These are phyloP conservation scores for Eciton burchellii DNA, from an alignment of 1,140 invertebrate species.

Conservation along the genomic window DNA sequence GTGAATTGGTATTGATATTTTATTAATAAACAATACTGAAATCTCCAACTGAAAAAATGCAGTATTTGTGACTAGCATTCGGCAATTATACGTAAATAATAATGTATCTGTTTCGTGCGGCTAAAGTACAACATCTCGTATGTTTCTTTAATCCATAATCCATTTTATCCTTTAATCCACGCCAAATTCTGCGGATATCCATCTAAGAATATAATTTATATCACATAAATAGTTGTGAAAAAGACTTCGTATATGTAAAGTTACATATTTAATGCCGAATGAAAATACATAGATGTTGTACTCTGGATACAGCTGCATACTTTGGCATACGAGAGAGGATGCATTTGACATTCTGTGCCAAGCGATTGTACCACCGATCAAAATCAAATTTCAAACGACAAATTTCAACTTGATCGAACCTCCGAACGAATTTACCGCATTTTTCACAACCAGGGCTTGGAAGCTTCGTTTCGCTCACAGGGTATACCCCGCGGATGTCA, in stretches of 20 bases:
- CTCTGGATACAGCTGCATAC: slow-evolving; percentile 68
- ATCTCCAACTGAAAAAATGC: slow-evolving; percentile 68
- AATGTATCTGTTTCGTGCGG: slow-evolving; percentile 60
- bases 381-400: slow-evolving; percentile 6
- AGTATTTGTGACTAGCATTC: slow-evolving; percentile 73
- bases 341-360: slow-evolving; percentile 66
- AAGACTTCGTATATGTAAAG: slow-evolving; percentile 26
- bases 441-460: slow-evolving; percentile 50
- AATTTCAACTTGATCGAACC: slow-evolving; percentile 28
- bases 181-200: background rate
- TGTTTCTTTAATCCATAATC: slow-evolving; percentile 27
- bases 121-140: slow-evolving; percentile 65
- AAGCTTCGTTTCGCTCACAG: slow-evolving; percentile 25
- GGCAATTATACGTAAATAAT: slow-evolving; percentile 67
- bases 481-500: background rate
- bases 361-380: slow-evolving; percentile 36
- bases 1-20: slow-evolving; percentile 70
- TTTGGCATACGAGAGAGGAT: slow-evolving; percentile 69
- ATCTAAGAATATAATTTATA: slow-evolving; percentile 7
- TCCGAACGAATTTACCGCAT: slow-evolving; percentile 39
- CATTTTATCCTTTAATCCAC: slow-evolving; percentile 19
- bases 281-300: slow-evolving; percentile 64
- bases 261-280: slow-evolving; percentile 39
- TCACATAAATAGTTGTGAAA: slow-evolving; percentile 6
- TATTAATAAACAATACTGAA: slow-evolving; percentile 76